Percentiles rank a stretch among this genome's conserved stretches.
Evolutionary conservation across 2,888 invertebrate genomes (phyloP).

Genomic region (Ornithoptera priamus): DNA sequence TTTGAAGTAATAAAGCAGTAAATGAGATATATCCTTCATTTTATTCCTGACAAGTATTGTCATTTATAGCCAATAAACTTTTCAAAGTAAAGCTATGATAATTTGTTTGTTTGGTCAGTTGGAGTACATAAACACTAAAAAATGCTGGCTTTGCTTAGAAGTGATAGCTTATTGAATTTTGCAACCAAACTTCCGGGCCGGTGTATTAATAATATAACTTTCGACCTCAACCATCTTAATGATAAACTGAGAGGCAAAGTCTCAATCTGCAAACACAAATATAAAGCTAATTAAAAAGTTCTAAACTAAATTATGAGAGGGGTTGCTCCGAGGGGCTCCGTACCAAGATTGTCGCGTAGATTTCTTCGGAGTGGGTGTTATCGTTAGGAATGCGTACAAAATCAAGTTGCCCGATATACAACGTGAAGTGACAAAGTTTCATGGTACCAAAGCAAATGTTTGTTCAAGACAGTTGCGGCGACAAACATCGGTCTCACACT

Average conservation of each 20-base stretch:
- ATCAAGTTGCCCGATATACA: slow-evolving; percentile 37
- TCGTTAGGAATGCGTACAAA: slow-evolving; percentile 58
- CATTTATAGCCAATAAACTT: neutral
- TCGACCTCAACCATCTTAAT: slow-evolving; percentile 67
- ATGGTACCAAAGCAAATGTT: slow-evolving; percentile 67
- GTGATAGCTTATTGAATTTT: neutral
- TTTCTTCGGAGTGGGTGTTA: slow-evolving; percentile 68
- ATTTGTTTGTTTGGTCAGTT: too few species aligned
- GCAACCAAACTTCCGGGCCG: slow-evolving; percentile 34
- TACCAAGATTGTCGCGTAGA: slow-evolving; percentile 74
- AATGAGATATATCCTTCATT: neutral
- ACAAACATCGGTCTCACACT: slow-evolving; percentile 76
- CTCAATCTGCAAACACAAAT: slow-evolving; percentile 80
- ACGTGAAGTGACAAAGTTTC: slow-evolving; percentile 41
- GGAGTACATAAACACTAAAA: too few species aligned
- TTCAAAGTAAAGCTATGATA: too few species aligned
- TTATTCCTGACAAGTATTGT: neutral
- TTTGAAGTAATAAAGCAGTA: neutral
- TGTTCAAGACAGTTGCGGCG: slow-evolving; percentile 64
- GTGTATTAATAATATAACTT: slow-evolving; percentile 75
- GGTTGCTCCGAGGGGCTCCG: slow-evolving; percentile 71
- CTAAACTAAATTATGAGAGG: slow-evolving; percentile 80
- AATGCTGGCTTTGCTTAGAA: neutral
- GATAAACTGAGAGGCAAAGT: slow-evolving; percentile 71
- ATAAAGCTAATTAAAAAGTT: slow-evolving; percentile 81